phyloP scores from a whole-genome alignment of 1,140 invertebrate species.

The Zophobas atratus region DNA sequence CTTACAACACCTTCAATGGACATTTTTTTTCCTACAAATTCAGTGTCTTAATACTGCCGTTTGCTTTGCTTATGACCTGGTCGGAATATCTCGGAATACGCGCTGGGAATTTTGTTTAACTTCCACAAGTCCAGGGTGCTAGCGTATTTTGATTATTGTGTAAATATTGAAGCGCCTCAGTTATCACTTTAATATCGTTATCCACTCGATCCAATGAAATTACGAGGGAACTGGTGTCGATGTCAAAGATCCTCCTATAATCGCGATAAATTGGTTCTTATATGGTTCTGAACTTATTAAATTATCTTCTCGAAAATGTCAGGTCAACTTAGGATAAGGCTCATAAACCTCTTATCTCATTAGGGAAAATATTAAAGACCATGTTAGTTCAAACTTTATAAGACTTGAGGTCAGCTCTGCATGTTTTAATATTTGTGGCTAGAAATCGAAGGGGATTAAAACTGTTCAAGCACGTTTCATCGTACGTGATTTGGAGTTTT shows the following conservation, averaged over 20 bases:
- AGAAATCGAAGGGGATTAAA: not conserved
- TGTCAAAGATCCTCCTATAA: slow-evolving; percentile 22
- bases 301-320: slow-evolving; percentile 29
- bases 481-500: not conserved
- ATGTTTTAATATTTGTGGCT: not conserved
- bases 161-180: not conserved
- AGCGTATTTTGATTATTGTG: not conserved
- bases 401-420: slow-evolving; percentile 29
- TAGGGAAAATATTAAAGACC: slow-evolving; percentile 35
- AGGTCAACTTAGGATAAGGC: slow-evolving; percentile 30
- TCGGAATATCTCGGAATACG: no score
- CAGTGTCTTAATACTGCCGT: no score
- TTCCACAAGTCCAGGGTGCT: no score
- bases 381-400: slow-evolving; percentile 28
- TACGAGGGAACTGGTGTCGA: slow-evolving; percentile 11
- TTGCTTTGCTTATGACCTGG: no score
- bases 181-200: slow-evolving; percentile 28
- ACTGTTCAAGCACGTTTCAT: not conserved
- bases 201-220: slow-evolving; percentile 13
- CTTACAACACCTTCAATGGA: no score
- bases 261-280: slow-evolving; percentile 30
- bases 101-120: no score
- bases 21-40: no score
- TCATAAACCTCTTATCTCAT: slow-evolving; percentile 34
- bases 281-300: slow-evolving; percentile 37